Evolutionary conservation across 1,140 invertebrate genomes (phyloP), one percentile per base, ranked within the genome.

Genomic region (Geopemphigus sp.): DNA sequence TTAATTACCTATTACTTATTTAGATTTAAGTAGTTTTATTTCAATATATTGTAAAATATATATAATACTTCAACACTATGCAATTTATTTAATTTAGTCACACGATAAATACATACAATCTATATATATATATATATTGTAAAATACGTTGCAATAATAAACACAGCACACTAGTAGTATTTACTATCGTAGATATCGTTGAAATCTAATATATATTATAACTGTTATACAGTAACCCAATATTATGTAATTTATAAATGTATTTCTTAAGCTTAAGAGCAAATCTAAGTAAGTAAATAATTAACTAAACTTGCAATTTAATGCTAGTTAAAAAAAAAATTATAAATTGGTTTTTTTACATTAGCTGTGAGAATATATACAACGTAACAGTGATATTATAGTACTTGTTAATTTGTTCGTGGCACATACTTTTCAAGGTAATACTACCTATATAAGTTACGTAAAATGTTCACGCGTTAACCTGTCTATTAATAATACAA

Each of bases 161-260:
- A 63, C 26, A 61, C 26, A 6, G 26, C 26, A 61, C 59, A 29
- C 1, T 17, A 19, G 29, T 63, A 19, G 19, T 63, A 14, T 57
- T 22, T 57, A 63, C 26, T 63, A 19, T 12, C 26, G 26, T 19
- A 63, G 19, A 47, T 50, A 45, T 22, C 22, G 6, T 50, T 50
- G 64, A 68, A 45, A 47, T 24, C 39, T 47, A 66, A 26, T 50
- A 68, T 32, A 50, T 50, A 61, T 61, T 29, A 63, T 32, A 19
- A 15, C 17, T 63, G 10, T 63, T 50, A 50, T 11, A 47, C 17
- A 68, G 12, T 24, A 68, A 47, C n/a, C n/a, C 2, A 26, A 47
- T 68, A 17, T 68, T 68, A 47, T 50, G 45, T 68, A 24, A 68
- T 68, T 68, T 68, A 24, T 50, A 50, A 68, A 24, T 50, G 6